phyloP scores from a whole-genome alignment of 2,888 invertebrate species.

The Synergus gifuensis region DNA sequence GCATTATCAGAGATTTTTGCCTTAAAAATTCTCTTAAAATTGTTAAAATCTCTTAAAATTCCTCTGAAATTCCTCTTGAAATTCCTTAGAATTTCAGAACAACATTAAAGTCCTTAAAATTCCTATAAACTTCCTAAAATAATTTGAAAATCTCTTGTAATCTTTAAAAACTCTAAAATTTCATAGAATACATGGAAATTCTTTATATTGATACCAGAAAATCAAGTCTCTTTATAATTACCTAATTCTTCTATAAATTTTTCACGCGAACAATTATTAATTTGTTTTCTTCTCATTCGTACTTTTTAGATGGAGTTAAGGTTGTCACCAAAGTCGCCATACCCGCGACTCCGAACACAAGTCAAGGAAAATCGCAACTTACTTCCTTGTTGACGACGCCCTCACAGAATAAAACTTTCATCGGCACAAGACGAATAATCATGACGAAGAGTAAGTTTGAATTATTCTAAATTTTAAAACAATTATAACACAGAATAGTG shows the following conservation, averaged over 20 bases:
- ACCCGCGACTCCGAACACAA: constrained; percentile 79
- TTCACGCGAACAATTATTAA: constrained; percentile 17
- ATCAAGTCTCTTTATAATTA: not conserved
- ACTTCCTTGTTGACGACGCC: constrained; percentile 83
- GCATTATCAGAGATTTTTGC: no score
- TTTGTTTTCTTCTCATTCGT: constrained; percentile 40
- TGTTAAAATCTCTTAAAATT: no score
- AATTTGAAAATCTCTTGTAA: no score
- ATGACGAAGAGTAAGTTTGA: constrained; percentile 84
- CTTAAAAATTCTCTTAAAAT: no score
- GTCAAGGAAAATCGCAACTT: constrained; percentile 82
- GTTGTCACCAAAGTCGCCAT: constrained; percentile 84
- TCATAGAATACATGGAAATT: no score
- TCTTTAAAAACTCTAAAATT: no score
- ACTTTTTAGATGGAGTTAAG: constrained; percentile 81
- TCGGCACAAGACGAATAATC: constrained; percentile 84
- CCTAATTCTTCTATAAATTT: not conserved
- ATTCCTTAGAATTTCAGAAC: no score
- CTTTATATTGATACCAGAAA: not conserved
- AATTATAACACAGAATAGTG: constrained; percentile 9
- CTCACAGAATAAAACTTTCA: constrained; percentile 83
- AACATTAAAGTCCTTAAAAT: no score
- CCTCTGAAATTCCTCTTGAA: no score
- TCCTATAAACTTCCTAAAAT: no score
- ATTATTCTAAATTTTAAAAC: not conserved